These are phyloP conservation scores for Drosophila ercepeae DNA, from an alignment of 1,140 invertebrate species.

Conservation along the genomic window DNA sequence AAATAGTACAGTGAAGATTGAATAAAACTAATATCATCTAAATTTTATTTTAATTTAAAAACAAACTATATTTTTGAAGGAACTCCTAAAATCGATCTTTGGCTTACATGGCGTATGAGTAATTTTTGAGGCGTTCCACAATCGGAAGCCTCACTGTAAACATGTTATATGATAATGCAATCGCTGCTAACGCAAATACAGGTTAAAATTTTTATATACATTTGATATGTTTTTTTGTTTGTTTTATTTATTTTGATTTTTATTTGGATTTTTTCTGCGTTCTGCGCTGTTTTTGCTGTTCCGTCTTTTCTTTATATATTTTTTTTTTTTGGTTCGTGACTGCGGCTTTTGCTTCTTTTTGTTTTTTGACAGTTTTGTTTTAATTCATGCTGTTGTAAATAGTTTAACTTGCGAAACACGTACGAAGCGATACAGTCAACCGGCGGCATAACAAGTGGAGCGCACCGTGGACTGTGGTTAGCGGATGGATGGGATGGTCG, in stretches of 20 bases:
- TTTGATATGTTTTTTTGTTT: neutral
- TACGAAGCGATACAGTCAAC: constrained; percentile 40
- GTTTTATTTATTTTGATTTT: neutral
- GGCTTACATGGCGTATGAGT: neutral
- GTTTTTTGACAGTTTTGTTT: constrained; percentile 66
- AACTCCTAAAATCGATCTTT: too few species aligned
- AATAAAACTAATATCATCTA: neutral
- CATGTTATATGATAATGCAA: neutral
- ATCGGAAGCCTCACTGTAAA: neutral
- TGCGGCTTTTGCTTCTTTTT: constrained; percentile 21
- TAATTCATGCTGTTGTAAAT: constrained; percentile 56
- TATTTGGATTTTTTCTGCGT: neutral
- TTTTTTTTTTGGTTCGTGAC: constrained; percentile 13
- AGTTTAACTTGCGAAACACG: constrained; percentile 77
- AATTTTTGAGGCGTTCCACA: neutral
- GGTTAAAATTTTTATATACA: neutral
- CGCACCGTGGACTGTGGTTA: constrained; percentile 23
- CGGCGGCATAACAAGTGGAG: constrained; percentile 74
- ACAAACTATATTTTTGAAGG: too few species aligned
- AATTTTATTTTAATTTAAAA: too few species aligned
- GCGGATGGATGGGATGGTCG: neutral
- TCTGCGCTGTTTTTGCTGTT: neutral
- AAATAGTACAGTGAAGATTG: neutral
- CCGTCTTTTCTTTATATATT: neutral
- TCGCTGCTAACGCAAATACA: constrained; percentile 1